These are phyloP conservation scores for Drosophila teissieri DNA, from an alignment of 1,140 invertebrate species.

Conservation along the genomic window DNA sequence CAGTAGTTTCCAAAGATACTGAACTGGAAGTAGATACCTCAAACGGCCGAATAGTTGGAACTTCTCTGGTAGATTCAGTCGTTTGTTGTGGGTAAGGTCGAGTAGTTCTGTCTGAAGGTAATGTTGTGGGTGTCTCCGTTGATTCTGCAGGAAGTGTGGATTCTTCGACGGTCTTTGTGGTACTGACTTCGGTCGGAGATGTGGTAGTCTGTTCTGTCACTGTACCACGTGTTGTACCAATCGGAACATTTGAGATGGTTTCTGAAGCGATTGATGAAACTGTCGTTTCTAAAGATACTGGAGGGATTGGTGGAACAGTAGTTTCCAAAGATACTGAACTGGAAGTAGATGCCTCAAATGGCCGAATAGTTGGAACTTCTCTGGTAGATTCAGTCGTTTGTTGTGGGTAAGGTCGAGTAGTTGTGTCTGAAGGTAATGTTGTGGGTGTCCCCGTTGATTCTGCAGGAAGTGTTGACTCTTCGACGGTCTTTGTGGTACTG, in stretches of 20 bases:
- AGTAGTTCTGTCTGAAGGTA: too few relatives aligned
- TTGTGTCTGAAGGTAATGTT: neutral
- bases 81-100: too few relatives aligned
- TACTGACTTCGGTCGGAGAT: neutral
- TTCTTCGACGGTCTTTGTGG: neutral
- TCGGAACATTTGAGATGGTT: neutral
- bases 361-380: neutral
- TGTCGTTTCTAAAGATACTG: neutral
- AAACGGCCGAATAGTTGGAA: too few relatives aligned
- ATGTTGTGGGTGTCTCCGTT: too few relatives aligned
- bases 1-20: too few relatives aligned
- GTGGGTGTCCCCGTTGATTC: neutral
- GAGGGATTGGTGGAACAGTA: neutral
- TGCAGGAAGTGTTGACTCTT: neutral
- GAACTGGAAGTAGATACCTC: too few relatives aligned
- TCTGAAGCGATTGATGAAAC: neutral
- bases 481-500: neutral
- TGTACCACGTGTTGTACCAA: neutral
- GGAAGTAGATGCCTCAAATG: neutral
- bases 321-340: neutral
- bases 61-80: too few relatives aligned
- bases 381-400: conserved; percentile 15
- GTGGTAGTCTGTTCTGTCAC: neutral
- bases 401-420: neutral
- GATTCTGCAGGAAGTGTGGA: neutral